Evolutionary conservation across 1,140 invertebrate genomes (phyloP), one percentile per base, ranked within the genome.

Genomic region (Theocolax elegans): DNA sequence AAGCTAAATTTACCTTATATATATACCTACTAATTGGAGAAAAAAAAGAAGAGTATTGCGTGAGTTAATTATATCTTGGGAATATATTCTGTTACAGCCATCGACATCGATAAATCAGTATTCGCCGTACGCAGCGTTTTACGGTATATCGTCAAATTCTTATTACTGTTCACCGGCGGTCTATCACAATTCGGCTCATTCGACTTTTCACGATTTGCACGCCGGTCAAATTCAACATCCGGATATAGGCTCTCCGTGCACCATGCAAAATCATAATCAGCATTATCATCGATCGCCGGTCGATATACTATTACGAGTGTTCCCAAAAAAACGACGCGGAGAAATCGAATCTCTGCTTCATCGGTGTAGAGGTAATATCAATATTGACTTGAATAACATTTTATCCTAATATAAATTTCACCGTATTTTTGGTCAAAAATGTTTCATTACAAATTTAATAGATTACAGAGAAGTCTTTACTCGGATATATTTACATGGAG

Each of bases 321-420:
- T 97, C 80, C 95, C 95, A 0, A 91, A 91, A 72, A 91, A 93
- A 75, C 91, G 94, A 74, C 88, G 94, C 27, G 89, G 89, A 23
- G 93, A 96, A 71, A 92, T 97, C 1, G 95, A 97, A 81, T 89
- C 92, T 7, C 89, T 95, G 51, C 87, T 97, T 2, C 88, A 90
- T 62, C 86, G 89, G 67, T 90, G 86, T 86, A 90, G 84, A 87
- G 91, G 80, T 92, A 67, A 51, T 53, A 17, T 29, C 46, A n/a
- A n/a, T n/a, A n/a, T n/a, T n/a, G n/a, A n/a, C n/a, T n/a, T n/a
- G n/a, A n/a, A n/a, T n/a, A n/a, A n/a, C n/a, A n/a, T n/a, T n/a
- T n/a, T n/a, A n/a, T n/a, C n/a, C n/a, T n/a, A n/a, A n/a, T n/a
- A n/a, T n/a, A n/a, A n/a, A n/a, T n/a, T n/a, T n/a, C n/a, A n/a